These are phyloP conservation scores for Drosophila falleni DNA, from an alignment of 2,888 invertebrate species.

Conservation along the genomic window DNA sequence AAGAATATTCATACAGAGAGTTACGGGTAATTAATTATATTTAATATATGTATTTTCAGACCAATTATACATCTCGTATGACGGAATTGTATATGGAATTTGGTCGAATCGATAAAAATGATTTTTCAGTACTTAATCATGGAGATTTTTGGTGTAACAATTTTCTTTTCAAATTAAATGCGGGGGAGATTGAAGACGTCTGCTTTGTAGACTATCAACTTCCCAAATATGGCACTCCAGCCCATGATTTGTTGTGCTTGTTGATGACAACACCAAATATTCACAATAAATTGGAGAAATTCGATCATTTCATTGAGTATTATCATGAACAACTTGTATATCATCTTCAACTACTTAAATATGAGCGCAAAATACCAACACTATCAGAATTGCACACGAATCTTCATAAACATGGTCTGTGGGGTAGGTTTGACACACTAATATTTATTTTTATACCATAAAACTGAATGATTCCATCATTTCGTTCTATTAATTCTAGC, in stretches of 20 bases:
- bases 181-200: constrained; percentile 72
- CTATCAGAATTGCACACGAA: constrained; percentile 75
- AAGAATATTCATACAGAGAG: constrained; percentile 14
- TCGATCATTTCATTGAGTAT: constrained; percentile 81
- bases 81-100: constrained; percentile 65
- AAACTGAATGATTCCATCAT: constrained; percentile 23
- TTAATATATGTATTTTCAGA: constrained; percentile 41
- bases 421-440: constrained; percentile 57
- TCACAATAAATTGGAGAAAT: constrained; percentile 76
- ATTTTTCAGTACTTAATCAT: constrained; percentile 77
- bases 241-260: constrained; percentile 80
- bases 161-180: constrained; percentile 78
- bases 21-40: background rate
- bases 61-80: constrained; percentile 50
- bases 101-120: constrained; percentile 48
- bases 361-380: constrained; percentile 69
- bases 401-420: constrained; percentile 74
- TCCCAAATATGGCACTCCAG: constrained; percentile 79
- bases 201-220: constrained; percentile 83
- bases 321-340: constrained; percentile 77
- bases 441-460: constrained; percentile 2
- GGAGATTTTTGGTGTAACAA: constrained; percentile 84
- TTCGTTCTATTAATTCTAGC: constrained; percentile 43
- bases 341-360: constrained; percentile 75
- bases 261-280: constrained; percentile 78